Base-by-base conservation (phyloP, 2,113 vertebrate species). In the Piaya cayana region DNA sequence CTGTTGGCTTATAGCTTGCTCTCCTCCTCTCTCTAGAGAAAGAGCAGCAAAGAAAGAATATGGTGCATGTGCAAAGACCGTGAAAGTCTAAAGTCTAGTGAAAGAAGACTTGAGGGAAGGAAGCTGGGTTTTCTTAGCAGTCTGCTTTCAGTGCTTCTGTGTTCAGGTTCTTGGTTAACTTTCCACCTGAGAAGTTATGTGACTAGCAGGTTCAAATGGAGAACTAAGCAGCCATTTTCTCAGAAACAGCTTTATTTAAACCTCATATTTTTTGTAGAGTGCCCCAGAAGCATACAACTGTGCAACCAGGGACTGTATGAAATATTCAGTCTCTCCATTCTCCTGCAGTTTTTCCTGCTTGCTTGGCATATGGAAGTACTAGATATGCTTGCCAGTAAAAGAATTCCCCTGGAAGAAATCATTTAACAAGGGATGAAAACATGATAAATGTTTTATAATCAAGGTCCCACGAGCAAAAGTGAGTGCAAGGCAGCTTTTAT, bases 371-470 rank as follows among this genome's bases (percentile, higher is more conserved):
- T 87, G 93, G 96, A 91, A 87, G 52, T 43, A 13, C 43, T 72
- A 64, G 74, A 47, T 89, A 30, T 6, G 62, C 92, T 71, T 89
- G 92, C 93, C 92, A 94, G 56, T 76, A 34, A 86, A 86, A 90
- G 82, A 93, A 26, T 53, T 94, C 93, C 87, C 62, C 70, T 76
- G 84, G 65, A 96, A 93, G 87, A 87, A 79, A 90, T 93, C 34
- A 82, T 93, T 82, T 93, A 93, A 85, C 90, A 90, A 49, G 82
- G 70, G 92, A 75, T 82, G 78, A 90, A 95, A 87, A 85, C 8
- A 32, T 91, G 92, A 91, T 91, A 94, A 95, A 96, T 94, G 78
- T 79, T 95, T 94, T 87, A 82, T 85, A 87, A 91, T 79, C 74
- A 64, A 87, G 53, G 78, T 87, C 84, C 87, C 74, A 36, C 64